Conservation (phyloP, 2,113 vertebrate genomes). For the Mus musculus region GRCm39 chrX:14334001-14334500, state of each 20-base stretch:
- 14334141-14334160: not conserved
- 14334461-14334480: not conserved
- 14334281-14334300: slow-evolving; percentile 43
- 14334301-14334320: not conserved
- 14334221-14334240: not conserved
- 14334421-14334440: not conserved
- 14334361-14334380: not conserved
- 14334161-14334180: not conserved
- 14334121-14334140: not conserved
- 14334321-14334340: not conserved
- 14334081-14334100: not conserved
- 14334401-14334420: not conserved
- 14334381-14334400: slow-evolving; percentile 2
- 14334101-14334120: not conserved
- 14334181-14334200: slow-evolving; percentile 25
- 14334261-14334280: not conserved
- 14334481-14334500: not conserved
- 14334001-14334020: not conserved
- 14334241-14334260: not conserved
- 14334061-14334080: not conserved
- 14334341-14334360: not conserved
- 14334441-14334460: slow-evolving; percentile 16
- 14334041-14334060: not conserved
- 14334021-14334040: not conserved
- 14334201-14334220: not conserved